phyloP scores from a whole-genome alignment of 2,113 vertebrate genomes.

The Anoura caudifer region DNA sequence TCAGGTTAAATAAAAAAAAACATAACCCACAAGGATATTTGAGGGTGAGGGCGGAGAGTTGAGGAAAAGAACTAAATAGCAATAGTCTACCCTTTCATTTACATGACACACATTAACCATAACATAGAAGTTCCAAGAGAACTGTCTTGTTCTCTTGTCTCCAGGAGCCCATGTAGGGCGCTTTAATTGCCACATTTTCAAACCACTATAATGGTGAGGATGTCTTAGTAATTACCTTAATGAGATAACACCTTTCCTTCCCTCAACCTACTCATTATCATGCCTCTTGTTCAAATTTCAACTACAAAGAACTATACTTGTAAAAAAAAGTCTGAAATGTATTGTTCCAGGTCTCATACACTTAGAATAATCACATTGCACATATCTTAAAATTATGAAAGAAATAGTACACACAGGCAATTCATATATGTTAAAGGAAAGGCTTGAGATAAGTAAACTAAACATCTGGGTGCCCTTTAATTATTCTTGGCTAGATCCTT shows the following conservation, averaged over 20 bases:
- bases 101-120: slow-evolving; percentile 86
- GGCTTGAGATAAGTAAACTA: slow-evolving; percentile 80
- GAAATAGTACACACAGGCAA: slow-evolving; percentile 56
- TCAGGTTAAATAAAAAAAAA: slow-evolving; percentile 53
- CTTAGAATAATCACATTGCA: slow-evolving; percentile 74
- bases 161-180: slow-evolving; percentile 88
- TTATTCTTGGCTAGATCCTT: slow-evolving; percentile 88
- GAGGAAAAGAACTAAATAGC: slow-evolving; percentile 80
- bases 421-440: slow-evolving; percentile 75
- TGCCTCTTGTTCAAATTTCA: slow-evolving; percentile 89
- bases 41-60: slow-evolving; percentile 22
- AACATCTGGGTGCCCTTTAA: slow-evolving; percentile 90
- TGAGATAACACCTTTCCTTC: slow-evolving; percentile 97
- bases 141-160: slow-evolving; percentile 89
- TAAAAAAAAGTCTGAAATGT: slow-evolving; percentile 75
- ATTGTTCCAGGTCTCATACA: slow-evolving; percentile 74
- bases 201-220: slow-evolving; percentile 92
- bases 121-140: slow-evolving; percentile 88
- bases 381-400: slow-evolving; percentile 66
- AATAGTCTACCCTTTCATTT: slow-evolving; percentile 84
- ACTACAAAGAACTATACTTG: slow-evolving; percentile 84
- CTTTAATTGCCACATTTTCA: slow-evolving; percentile 99
- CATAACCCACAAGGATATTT: slow-evolving; percentile 58
- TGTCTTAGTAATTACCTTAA: slow-evolving; percentile 99
- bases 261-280: slow-evolving; percentile 97